A percentile compares a stretch with the other conserved stretches of the same genome.
These are phyloP conservation scores for Callopanchax toddi DNA, from an alignment of 2,113 vertebrate genomes.

Conservation along the genomic window DNA sequence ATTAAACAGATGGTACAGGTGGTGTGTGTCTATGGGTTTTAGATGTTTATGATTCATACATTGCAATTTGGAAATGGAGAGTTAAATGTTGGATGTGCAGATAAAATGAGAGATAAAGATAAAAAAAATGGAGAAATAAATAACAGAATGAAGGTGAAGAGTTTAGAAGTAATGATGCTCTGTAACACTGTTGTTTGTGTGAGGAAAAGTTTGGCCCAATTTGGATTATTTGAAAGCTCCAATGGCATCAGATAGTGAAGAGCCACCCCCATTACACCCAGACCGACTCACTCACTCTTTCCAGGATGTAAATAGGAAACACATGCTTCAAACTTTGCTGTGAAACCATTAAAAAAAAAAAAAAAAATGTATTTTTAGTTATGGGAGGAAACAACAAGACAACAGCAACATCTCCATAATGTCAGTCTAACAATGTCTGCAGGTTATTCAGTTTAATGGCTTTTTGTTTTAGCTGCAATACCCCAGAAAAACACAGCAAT, in stretches of 20 bases:
- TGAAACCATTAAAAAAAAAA: too few relatives aligned
- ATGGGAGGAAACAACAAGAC: too few relatives aligned
- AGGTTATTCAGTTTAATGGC: constrained; percentile 53
- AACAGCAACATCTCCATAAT: background rate
- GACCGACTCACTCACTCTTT: constrained; percentile 12
- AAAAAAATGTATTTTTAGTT: too few relatives aligned
- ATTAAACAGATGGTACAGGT: background rate
- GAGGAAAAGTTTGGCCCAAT: constrained; percentile 23
- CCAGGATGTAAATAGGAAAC: constrained; percentile 20
- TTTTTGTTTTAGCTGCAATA: constrained; percentile 58
- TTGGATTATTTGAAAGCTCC: constrained; percentile 36
- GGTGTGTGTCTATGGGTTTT: background rate
- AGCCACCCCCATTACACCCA: constrained; percentile 14
- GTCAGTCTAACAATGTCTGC: constrained; percentile 23
- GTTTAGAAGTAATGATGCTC: constrained; percentile 54
- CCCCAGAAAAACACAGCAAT: constrained; percentile 74
- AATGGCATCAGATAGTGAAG: constrained; percentile 58
- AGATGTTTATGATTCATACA: background rate
- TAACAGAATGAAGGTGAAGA: background rate
- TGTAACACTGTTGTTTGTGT: constrained; percentile 11
- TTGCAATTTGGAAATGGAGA: too few relatives aligned
- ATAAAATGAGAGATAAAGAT: background rate
- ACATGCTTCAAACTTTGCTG: background rate
- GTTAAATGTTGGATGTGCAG: background rate
- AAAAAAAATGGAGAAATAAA: background rate